Conservation (phyloP, 1,140 invertebrate genomes). For the Drosophila biarmipes region DNA sequence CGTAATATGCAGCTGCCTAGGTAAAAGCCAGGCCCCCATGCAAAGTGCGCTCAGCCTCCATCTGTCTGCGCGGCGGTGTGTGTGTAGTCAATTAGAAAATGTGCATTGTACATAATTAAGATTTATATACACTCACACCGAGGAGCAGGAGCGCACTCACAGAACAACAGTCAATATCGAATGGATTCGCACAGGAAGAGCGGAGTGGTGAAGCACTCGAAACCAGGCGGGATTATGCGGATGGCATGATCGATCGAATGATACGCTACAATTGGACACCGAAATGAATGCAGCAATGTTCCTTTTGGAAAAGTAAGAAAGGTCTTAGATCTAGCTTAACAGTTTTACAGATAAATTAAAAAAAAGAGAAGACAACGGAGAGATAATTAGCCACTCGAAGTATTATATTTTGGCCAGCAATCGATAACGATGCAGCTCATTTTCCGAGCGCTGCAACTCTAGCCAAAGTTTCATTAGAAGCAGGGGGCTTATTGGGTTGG, state of each 20-base stretch:
- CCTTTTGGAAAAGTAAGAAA: too few relatives aligned
- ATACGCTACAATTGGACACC: constrained; percentile 26
- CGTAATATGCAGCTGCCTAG: constrained; percentile 60
- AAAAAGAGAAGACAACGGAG: too few relatives aligned
- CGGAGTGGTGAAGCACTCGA: constrained; percentile 31
- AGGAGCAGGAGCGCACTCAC: constrained; percentile 18
- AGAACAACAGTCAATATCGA: constrained; percentile 69
- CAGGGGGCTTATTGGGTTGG: neutral
- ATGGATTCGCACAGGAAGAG: constrained; percentile 45
- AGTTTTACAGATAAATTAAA: too few relatives aligned
- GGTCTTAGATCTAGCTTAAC: too few relatives aligned
- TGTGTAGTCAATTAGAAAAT: constrained; percentile 78
- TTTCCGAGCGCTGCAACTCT: constrained; percentile 9
- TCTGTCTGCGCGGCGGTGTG: constrained; percentile 7
- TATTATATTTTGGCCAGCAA: neutral
- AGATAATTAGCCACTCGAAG: neutral
- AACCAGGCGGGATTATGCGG: neutral
- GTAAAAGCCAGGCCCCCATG: constrained; percentile 7
- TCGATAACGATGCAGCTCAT: constrained; percentile 31
- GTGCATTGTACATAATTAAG: constrained; percentile 81
- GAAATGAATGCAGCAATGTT: too few relatives aligned
- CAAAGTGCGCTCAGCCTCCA: constrained; percentile 5
- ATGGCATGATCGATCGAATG: constrained; percentile 13
- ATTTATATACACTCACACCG: constrained; percentile 65
- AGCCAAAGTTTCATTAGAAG: constrained; percentile 21